phyloP scores from a whole-genome alignment of 2,113 vertebrate species.

The Hemiprocne comata region DNA sequence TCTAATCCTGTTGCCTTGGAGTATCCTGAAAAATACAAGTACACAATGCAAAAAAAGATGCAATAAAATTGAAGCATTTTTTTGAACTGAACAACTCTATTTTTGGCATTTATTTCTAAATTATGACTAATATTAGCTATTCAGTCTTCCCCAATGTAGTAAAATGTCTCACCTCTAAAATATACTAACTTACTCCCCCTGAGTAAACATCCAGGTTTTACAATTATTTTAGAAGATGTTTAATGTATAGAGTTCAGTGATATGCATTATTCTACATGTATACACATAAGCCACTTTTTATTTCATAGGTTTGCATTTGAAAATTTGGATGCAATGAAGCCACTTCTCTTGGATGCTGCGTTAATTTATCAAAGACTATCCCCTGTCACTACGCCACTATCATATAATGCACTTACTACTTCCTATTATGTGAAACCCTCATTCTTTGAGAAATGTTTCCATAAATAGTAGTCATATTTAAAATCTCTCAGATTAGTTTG shows the following conservation, averaged over 20 bases:
- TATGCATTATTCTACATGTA: background rate
- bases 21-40: conserved; percentile 77
- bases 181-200: background rate
- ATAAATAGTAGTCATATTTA: background rate
- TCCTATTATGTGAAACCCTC: background rate
- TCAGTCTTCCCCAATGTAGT: background rate
- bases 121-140: background rate
- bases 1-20: conserved; percentile 94
- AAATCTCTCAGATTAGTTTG: background rate
- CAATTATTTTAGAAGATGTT: background rate
- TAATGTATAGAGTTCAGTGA: background rate
- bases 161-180: background rate
- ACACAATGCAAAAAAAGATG: background rate
- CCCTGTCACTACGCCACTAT: background rate
- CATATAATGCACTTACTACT: background rate
- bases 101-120: background rate
- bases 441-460: background rate
- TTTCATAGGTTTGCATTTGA: background rate
- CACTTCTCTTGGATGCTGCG: background rate
- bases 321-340: background rate
- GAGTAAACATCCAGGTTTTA: background rate
- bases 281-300: background rate
- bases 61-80: background rate
- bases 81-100: background rate
- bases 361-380: background rate